These are phyloP conservation scores for Apamea sordens DNA, from an alignment of 2,888 invertebrate species.

Conservation along the genomic window DNA sequence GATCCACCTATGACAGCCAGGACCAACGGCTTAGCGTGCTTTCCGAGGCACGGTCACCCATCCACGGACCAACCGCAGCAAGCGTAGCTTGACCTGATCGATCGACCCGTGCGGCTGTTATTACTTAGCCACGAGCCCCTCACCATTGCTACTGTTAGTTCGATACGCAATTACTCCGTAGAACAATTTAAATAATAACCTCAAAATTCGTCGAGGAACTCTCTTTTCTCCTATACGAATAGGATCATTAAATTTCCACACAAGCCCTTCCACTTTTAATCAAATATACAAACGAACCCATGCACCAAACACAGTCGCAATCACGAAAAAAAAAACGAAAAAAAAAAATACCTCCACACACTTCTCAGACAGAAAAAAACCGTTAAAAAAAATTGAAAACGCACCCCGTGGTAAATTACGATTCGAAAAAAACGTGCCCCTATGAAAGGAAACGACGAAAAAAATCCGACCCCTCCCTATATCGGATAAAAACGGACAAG, in stretches of 20 bases:
- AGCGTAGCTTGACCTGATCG: too few species aligned
- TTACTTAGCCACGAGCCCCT: too few species aligned
- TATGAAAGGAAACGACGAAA: constrained; percentile 26
- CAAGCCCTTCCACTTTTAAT: constrained; percentile 27
- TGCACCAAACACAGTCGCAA: neutral
- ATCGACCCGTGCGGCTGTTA: too few species aligned
- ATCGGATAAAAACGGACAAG: constrained; percentile 21
- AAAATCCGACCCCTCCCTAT: constrained; percentile 47
- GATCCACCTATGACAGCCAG: too few species aligned
- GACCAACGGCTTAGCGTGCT: too few species aligned
- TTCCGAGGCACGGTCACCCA: too few species aligned
- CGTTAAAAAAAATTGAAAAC: constrained; percentile 7
- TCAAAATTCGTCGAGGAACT: neutral
- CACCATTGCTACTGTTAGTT: too few species aligned
- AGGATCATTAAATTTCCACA: neutral
- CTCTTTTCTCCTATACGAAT: neutral
- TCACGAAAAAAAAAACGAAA: constrained; percentile 2
- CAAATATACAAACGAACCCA: constrained; percentile 32
- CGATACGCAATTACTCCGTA: too few species aligned
- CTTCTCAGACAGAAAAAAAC: constrained; percentile 31
- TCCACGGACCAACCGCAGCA: too few species aligned
- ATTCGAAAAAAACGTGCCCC: constrained; percentile 47
- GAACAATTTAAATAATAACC: neutral
- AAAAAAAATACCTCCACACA: neutral
- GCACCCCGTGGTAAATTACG: constrained; percentile 21